phyloP scores from a whole-genome alignment of 1,140 invertebrate genomes.

The Vollenhovia emeryi region DNA sequence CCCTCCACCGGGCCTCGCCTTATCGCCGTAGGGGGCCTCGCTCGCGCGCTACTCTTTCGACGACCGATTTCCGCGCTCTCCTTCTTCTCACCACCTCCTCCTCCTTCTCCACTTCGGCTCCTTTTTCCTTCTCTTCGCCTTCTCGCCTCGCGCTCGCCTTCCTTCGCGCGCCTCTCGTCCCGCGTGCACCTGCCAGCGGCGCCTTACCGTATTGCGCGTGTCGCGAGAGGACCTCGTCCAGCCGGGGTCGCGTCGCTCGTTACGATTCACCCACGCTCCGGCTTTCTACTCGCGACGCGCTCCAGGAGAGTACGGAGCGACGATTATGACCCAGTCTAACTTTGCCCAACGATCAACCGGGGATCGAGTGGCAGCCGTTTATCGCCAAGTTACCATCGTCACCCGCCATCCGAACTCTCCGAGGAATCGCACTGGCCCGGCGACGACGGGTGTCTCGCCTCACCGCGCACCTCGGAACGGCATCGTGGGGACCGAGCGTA shows the following conservation, averaged over 20 bases:
- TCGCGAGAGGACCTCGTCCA: neutral
- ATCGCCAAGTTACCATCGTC: neutral
- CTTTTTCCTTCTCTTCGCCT: neutral
- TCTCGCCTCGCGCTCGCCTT: neutral
- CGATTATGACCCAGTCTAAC: neutral
- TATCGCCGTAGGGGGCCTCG: slow-evolving; percentile 28
- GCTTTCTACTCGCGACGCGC: neutral
- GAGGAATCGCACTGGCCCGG: neutral
- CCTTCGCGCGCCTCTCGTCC: slow-evolving; percentile 20
- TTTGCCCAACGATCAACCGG: neutral
- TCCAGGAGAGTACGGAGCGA: neutral
- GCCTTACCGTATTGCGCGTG: neutral
- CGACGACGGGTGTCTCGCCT: neutral
- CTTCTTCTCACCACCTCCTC: neutral
- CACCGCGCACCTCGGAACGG: neutral
- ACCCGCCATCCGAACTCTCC: neutral
- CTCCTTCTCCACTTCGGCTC: neutral
- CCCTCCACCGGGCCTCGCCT: slow-evolving; percentile 53
- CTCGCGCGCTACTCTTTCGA: slow-evolving; percentile 20
- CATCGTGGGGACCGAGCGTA: neutral
- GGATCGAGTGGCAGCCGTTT: neutral
- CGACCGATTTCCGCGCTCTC: slow-evolving; percentile 17
- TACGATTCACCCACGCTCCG: neutral
- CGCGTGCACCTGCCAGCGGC: slow-evolving; percentile 36
- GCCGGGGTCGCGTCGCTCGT: neutral